Evolutionary conservation across 2,888 invertebrate genomes (phyloP).

Genomic region (Endotricha flammealis): DNA sequence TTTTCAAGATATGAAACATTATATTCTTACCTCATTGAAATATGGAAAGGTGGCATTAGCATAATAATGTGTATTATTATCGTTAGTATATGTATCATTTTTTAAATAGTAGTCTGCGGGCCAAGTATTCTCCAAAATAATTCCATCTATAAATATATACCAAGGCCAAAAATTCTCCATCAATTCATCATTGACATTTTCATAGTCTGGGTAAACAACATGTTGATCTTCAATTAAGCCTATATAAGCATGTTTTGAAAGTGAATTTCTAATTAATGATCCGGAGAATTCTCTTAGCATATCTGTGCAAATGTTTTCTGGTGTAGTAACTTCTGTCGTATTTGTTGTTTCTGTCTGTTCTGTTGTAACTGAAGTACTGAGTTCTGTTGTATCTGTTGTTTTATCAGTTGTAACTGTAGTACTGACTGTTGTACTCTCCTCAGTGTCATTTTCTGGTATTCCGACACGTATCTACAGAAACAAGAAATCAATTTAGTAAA

Average conservation of each 20-base stretch:
- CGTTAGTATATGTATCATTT: slow-evolving; percentile 43
- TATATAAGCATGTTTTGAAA: slow-evolving; percentile 33
- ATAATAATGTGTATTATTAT: no score
- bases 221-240: slow-evolving; percentile 32
- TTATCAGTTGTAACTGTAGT: no score
- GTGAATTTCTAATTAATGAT: slow-evolving; percentile 32
- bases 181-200: slow-evolving; percentile 30
- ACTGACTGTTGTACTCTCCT: no score
- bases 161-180: slow-evolving; percentile 45
- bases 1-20: no score
- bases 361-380: no score
- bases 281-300: slow-evolving; percentile 27
- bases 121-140: slow-evolving; percentile 77
- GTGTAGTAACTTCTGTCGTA: no score
- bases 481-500: no score
- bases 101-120: slow-evolving; percentile 61
- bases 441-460: slow-evolving; percentile 2
- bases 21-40: slow-evolving; percentile 70
- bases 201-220: slow-evolving; percentile 53
- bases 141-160: slow-evolving; percentile 47
- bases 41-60: slow-evolving; percentile 74
- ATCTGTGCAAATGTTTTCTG: slow-evolving; percentile 21
- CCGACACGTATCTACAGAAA: slow-evolving; percentile 37
- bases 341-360: no score
- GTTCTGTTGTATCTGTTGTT: no score